Evolutionary conservation across 2,113 vertebrate species (phyloP).

Genomic region (Aldabrachelys gigantea): DNA sequence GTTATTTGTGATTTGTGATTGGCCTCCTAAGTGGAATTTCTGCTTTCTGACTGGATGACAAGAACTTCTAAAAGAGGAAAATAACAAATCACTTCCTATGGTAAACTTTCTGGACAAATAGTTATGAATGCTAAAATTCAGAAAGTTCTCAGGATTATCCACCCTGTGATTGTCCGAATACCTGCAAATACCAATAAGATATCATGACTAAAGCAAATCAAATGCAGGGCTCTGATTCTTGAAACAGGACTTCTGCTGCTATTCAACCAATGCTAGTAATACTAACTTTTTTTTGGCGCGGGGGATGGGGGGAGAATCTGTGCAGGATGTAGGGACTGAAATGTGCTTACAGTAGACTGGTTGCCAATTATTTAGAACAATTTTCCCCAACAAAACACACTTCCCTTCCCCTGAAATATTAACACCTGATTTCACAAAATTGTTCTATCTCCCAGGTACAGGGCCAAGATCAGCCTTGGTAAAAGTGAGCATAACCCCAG

Average conservation of each 20-base stretch:
- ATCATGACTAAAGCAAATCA: not conserved
- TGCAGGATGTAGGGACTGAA: constrained; percentile 26
- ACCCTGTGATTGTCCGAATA: not conserved
- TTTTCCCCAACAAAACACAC: constrained; percentile 33
- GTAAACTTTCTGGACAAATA: constrained; percentile 35
- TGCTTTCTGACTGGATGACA: constrained; percentile 30
- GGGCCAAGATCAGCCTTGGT: not conserved
- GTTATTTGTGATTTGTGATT: not conserved
- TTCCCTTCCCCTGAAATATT: constrained; percentile 32
- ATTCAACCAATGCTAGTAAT: constrained; percentile 24
- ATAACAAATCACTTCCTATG: not conserved
- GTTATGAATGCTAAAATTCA: constrained; percentile 61
- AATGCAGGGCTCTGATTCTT: constrained; percentile 4
- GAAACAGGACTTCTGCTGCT: constrained; percentile 31
- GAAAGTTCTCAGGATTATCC: not conserved
- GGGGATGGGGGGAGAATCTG: not conserved
- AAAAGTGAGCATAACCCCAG: not conserved
- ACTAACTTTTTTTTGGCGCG: too few species aligned
- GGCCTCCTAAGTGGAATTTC: not conserved
- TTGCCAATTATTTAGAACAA: not conserved
- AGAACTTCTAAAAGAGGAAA: not conserved
- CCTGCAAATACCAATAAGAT: not conserved
- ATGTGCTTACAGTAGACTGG: not conserved
- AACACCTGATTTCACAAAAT: not conserved
- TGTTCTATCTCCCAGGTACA: not conserved